Base-by-base conservation (phyloP, 2,113 vertebrate species). In the Pseudolaguvia tuberculata region DNA sequence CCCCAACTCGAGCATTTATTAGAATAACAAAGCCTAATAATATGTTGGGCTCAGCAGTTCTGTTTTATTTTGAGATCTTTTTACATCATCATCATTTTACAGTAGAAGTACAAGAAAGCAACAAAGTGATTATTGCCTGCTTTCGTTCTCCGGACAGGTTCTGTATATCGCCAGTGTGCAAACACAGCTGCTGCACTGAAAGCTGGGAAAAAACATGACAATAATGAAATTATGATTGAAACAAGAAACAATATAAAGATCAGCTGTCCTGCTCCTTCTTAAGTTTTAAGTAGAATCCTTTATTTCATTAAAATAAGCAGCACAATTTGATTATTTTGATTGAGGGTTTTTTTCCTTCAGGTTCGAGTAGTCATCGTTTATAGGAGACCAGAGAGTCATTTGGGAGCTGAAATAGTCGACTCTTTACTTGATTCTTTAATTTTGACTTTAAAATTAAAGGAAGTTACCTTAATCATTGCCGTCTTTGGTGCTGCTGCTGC, bases 401-500 rank as follows among this genome's bases (percentile, higher is more conserved):
- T 61, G 8, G 17, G 17, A 20, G 58, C 1, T n/a, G 9, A 61
- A 18, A 18, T 27, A 61, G 18, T 42, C 10, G 35, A 62, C 59
- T 42, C 31, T 6, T 39, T 35, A 35, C 6, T 35, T 35, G 31
- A 35, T 35, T 35, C 31, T 35, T 35, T 6, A 6, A 35, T 35
- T 35, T 35, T 35, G 31, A 35, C 31, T 35, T 6, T 35, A 31
- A 4, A 20, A 42, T 61, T 21, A 17, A 17, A 35, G 5, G 39
- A 31, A 61, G n/a, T 50, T 27, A 89, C 88, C 85, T 85, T 21
- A 74, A 73, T 48, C 79, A 84, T 67, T 67, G 55, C 58, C 79
- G 45, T 0, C 78, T 62, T 52, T 79, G 74, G 0, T 78, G 86
- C 0, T 78, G 74, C 0, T 78, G 86, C 0, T 78, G 86, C 47